Base-by-base conservation (phyloP, 2,113 vertebrate species). In the Daphoenositta chrysoptera region DNA sequence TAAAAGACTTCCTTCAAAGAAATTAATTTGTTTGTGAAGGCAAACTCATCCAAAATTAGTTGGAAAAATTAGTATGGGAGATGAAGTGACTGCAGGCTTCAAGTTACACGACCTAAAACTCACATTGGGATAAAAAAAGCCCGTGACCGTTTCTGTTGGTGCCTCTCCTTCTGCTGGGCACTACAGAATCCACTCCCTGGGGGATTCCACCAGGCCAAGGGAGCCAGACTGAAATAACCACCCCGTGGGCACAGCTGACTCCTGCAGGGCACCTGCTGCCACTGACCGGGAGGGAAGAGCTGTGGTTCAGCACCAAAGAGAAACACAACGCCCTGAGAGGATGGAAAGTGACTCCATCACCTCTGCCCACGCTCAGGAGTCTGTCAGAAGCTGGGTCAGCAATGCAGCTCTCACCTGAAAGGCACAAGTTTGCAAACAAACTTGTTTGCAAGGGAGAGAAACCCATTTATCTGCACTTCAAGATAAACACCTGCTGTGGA, bases 81-180 rank as follows among this genome's bases (percentile, higher is more conserved):
- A 48, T 19, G 30, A 79, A 81, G 69, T 0, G 35, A 56, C 50
- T 8, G 5, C 31, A 45, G 54, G 77, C 77, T 82, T 91, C 81
- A 33, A 72, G 78, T 87, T 78, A 87, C 50, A 75, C 0, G 1
- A 76, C 12, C 60, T 44, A 71, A 89, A 94, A 90, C 30, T 77
- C 24, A 58, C 75, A 28, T 7, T 48, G 80, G 66, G 92, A 89
- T 75, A 89, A 92, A 89, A 96, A 95, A 95, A 89, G 87, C 85
- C 76, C 2, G n/a, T 70, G 91, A 89, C 40, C 26, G 15, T 65
- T 94, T 80, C 84, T 97, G 94, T 89, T 77, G 86, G 66, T 83
- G 73, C 78, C 69, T 71, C 84, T 84, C 60, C 80, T 79, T 6
- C 83, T 95, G 91, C 87, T 77, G 94, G 92, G 88, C 88, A 35